phyloP scores from a whole-genome alignment of 2,113 vertebrate genomes.

The Phasianus colchicus region DNA sequence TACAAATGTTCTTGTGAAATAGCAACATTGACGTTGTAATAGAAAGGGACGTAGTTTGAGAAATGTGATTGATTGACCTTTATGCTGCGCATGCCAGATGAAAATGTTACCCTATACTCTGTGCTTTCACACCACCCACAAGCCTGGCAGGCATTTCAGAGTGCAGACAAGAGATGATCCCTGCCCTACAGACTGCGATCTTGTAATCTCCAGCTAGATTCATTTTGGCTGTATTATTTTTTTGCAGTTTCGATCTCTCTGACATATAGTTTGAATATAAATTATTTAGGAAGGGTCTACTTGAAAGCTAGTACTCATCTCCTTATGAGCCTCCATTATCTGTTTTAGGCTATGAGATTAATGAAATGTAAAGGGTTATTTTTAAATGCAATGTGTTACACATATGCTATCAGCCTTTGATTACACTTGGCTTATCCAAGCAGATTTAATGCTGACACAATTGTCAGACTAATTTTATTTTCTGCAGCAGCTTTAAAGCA shows the following conservation, averaged over 20 bases:
- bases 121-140: constrained; percentile 39
- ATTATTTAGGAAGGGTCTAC: constrained; percentile 8
- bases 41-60: constrained; percentile 6
- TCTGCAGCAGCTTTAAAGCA: neutral
- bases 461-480: constrained; percentile 16
- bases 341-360: constrained; percentile 21
- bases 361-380: constrained; percentile 4
- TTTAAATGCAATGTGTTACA: neutral
- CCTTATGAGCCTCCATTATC: neutral
- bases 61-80: constrained; percentile 39
- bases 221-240: neutral
- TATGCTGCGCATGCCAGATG: neutral
- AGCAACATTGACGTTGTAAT: neutral
- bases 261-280: constrained; percentile 16
- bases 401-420: neutral
- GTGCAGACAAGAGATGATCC: constrained; percentile 17
- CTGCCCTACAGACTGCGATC: constrained; percentile 7
- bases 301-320: constrained; percentile 11
- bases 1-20: constrained; percentile 7
- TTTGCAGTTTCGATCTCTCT: constrained; percentile 11
- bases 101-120: constrained; percentile 11
- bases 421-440: neutral
- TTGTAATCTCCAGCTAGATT: constrained; percentile 29
- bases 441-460: constrained; percentile 6
- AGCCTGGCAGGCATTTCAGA: constrained; percentile 39